Evolutionary conservation across 2,113 vertebrate genomes (phyloP).

Genomic region (Nothobranchius furzeri): DNA sequence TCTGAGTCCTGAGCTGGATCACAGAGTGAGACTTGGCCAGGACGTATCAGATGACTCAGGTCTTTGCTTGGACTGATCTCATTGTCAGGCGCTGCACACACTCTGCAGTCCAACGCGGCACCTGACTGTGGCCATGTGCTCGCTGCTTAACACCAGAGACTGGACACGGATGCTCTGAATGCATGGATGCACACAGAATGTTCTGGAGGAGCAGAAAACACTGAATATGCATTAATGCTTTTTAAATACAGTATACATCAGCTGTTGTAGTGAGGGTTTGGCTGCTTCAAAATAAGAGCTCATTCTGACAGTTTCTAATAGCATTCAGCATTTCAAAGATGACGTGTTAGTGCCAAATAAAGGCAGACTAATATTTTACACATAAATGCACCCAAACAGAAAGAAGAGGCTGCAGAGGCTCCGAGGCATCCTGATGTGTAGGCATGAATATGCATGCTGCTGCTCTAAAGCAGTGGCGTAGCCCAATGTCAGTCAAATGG

Average conservation of each 20-base stretch:
- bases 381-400: conserved; percentile 51
- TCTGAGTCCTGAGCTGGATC: conserved; percentile 41
- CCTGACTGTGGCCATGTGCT: conserved; percentile 61
- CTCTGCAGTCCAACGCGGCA: conserved; percentile 12
- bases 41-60: conserved; percentile 65
- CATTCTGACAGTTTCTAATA: conserved; percentile 1
- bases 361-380: conserved; percentile 45
- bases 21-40: conserved; percentile 61
- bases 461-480: conserved; percentile 5
- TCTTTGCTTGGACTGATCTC: conserved; percentile 45
- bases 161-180: no score
- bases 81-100: no score
- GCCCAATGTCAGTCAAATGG: conserved; percentile 51
- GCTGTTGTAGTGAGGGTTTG: no score
- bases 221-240: no score
- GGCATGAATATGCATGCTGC: conserved; percentile 60
- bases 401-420: conserved; percentile 30
- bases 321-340: conserved; percentile 9
- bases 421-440: conserved; percentile 44
- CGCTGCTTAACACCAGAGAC: conserved; percentile 37
- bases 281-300: conserved; percentile 4
- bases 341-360: conserved; percentile 25
- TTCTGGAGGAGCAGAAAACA: no score
- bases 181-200: no score
- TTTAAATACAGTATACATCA: no score